A percentile compares a stretch with the other conserved stretches of the same genome.
These are phyloP conservation scores for Tursiops truncatus DNA, from an alignment of 2,113 vertebrate genomes.

Conservation along the genomic window DNA sequence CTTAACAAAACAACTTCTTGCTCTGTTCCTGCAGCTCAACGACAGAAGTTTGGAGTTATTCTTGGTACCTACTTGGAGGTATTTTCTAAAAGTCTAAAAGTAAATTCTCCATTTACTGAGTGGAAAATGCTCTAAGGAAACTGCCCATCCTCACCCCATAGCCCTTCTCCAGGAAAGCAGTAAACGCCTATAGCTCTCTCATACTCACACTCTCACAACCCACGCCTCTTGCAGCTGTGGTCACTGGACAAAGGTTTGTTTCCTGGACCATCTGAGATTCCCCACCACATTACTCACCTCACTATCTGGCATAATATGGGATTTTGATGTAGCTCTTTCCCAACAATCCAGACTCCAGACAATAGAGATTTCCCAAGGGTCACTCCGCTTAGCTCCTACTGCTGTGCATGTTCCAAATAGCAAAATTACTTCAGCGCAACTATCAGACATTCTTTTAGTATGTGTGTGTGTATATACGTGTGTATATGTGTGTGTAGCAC, in stretches of 20 bases:
- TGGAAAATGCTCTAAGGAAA: background rate
- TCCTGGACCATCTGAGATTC: background rate
- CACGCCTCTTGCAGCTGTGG: background rate
- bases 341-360: background rate
- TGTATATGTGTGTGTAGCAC: background rate
- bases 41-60: background rate
- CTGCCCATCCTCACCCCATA: background rate
- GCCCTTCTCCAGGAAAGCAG: background rate
- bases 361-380: background rate
- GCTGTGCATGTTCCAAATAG: background rate
- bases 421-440: background rate
- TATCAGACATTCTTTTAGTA: background rate
- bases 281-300: background rate
- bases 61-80: background rate
- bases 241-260: background rate
- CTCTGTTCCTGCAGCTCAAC: background rate
- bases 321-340: background rate
- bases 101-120: too few species aligned
- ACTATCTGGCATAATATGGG: background rate
- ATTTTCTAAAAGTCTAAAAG: background rate
- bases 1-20: background rate
- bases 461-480: background rate
- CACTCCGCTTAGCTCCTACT: background rate
- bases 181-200: background rate
- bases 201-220: rapidly evolving